Evolutionary conservation across 1,140 invertebrate genomes (phyloP).

Genomic region (Condylostylus longicornis): DNA sequence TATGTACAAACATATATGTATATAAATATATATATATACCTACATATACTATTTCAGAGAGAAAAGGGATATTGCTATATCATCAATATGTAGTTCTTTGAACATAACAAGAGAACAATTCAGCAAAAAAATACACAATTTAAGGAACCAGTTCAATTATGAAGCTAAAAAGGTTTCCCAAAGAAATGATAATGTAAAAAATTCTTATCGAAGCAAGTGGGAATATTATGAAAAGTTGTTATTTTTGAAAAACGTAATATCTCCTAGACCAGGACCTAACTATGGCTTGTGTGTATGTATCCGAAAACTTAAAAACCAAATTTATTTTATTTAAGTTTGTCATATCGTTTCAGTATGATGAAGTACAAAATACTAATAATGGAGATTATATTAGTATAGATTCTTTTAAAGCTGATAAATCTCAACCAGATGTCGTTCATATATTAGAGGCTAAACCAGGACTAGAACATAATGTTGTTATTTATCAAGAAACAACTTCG

Average conservation of each 20-base stretch:
- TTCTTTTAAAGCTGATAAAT: background rate
- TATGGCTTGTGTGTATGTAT: background rate
- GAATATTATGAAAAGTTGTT: constrained; percentile 23
- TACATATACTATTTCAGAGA: too few relatives aligned
- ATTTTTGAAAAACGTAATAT: constrained; percentile 21
- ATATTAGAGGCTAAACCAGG: too few relatives aligned
- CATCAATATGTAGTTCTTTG: constrained; percentile 15
- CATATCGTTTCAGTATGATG: background rate
- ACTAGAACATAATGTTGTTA: too few relatives aligned
- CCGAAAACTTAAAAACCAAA: background rate
- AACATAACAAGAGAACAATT: constrained; percentile 23
- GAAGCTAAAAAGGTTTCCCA: constrained; percentile 25
- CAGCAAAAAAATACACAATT: constrained; percentile 27
- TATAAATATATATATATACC: too few relatives aligned
- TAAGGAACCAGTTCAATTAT: constrained; percentile 27
- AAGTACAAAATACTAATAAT: too few relatives aligned
- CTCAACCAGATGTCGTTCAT: too few relatives aligned
- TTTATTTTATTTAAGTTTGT: background rate
- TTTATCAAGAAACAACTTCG: too few relatives aligned
- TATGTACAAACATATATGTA: too few relatives aligned
- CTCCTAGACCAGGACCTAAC: constrained; percentile 19
- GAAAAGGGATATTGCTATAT: too few relatives aligned
- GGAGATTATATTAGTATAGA: too few relatives aligned
- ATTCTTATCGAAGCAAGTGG: constrained; percentile 16
- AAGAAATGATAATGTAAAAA: constrained; percentile 10